Evolutionary conservation across 1,140 invertebrate genomes (phyloP), one percentile per base, ranked within the genome.

Genomic region (Papilio xuthus): DNA sequence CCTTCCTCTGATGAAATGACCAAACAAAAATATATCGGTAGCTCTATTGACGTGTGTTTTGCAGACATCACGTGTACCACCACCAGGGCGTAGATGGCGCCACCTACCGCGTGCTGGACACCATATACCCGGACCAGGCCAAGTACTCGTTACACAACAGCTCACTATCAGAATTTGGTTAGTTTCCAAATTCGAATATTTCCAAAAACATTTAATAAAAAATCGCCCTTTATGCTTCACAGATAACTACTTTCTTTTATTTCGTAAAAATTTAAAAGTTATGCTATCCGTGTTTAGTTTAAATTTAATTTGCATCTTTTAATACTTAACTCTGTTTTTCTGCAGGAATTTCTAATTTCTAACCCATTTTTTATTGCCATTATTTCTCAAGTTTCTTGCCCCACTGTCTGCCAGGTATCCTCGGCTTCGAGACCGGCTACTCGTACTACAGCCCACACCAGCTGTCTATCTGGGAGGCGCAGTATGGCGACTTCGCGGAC

Each of bases 401-500:
- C 7, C 32, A 3, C 7, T 37, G 2, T 37, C 4, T 1, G 32
- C 32, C 81, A 93, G 92, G 88, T 44, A 96, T 89, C 93, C 93
- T 96, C 80, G 96, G 97, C 3, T 98, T 98, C 93, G 97, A 98
- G 86, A 89, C 96, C 2, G 98, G 98, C n/a, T 98, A 97, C 88
- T 97, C 97, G 3, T 95, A 97, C 91, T 96, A 96, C 37, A 97
- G 97, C 88, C 97, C 98, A 7, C 96, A 98, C 85, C 93, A 96
- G 10, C 93, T 99, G 60, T 96, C 97, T 0, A 95, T 97, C 20
- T 99, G 98, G 98, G 98, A 99, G 94, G 98, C 96, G 47, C 96
- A 99, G 92, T 99, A 98, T 93, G 98, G 98, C 0, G 98, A 99
- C 92, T 99, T 99, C 87, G 94, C 95, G 42, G 98, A 99, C 92